Percentiles rank a stretch among this genome's conserved stretches.
Conservation (phyloP, 2,797 vertebrate genomes). For the Rhabdophis nuchalis region DNA sequence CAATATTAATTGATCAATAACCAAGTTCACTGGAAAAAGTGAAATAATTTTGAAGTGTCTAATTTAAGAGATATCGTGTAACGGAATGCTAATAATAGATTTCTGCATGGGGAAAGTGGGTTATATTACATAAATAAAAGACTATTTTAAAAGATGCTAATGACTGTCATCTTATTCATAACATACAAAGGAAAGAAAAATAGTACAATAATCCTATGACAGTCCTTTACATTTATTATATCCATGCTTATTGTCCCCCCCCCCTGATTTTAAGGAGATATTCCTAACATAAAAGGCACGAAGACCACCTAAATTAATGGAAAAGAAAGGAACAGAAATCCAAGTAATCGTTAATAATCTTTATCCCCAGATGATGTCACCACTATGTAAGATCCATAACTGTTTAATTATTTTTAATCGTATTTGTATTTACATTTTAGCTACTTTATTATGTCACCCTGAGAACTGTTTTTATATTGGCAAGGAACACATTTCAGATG, state of each 20-base stretch:
- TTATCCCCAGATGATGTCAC: conserved; percentile 48
- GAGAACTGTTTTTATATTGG: background rate
- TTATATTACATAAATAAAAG: conserved; percentile 15
- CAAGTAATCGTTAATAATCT: background rate
- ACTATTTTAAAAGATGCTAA: background rate
- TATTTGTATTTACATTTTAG: background rate
- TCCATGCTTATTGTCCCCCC: background rate
- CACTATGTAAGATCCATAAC: conserved; percentile 41
- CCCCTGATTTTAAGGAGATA: background rate
- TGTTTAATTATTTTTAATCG: background rate
- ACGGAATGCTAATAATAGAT: conserved; percentile 32
- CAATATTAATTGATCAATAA: conserved; percentile 42
- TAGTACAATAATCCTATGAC: background rate
- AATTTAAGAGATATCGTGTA: conserved; percentile 36
- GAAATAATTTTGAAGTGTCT: conserved; percentile 30
- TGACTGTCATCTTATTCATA: background rate
- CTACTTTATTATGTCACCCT: background rate
- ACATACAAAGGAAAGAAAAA: background rate
- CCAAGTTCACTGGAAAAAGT: background rate
- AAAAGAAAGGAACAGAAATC: background rate
- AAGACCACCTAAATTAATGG: background rate
- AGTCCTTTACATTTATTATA: background rate
- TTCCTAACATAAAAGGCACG: background rate
- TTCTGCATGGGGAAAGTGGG: conserved; percentile 31
- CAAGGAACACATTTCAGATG: background rate